A percentile compares a stretch with the other conserved stretches of the same genome.
phyloP scores from a whole-genome alignment of 2,113 vertebrate genomes.

The Zapornia atra region DNA sequence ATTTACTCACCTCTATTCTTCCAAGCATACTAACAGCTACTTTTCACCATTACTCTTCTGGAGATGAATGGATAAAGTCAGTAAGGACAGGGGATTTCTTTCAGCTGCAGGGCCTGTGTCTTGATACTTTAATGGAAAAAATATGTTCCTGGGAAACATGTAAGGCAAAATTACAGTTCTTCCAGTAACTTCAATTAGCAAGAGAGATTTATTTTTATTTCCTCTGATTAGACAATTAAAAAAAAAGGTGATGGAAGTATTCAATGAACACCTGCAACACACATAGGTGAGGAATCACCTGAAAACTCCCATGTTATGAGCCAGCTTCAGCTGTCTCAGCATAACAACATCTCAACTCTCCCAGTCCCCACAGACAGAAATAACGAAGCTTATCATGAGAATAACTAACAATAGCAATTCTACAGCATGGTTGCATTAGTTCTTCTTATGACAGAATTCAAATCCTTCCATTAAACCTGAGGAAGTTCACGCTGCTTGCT shows the following conservation, averaged over 20 bases:
- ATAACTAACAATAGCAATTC: background rate
- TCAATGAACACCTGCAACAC: background rate
- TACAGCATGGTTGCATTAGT: background rate
- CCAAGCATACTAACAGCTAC: background rate
- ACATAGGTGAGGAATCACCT: background rate
- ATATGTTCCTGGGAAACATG: background rate
- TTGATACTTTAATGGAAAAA: background rate
- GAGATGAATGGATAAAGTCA: background rate
- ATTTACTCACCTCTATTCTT: background rate
- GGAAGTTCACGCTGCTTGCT: fast-evolving
- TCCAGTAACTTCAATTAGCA: background rate
- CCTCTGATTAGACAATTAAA: background rate
- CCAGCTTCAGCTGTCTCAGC: background rate
- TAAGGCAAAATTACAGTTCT: background rate
- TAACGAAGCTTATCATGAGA: background rate
- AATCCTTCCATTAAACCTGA: background rate
- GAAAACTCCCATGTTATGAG: background rate
- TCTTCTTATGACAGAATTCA: background rate
- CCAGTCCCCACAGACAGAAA: background rate
- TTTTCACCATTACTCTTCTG: background rate
- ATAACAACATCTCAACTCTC: background rate
- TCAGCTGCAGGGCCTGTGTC: background rate
- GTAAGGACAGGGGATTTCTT: background rate
- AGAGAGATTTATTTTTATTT: background rate
- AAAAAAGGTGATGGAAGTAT: background rate